Evolutionary conservation across 2,113 vertebrate species (phyloP).

Genomic region (Macrotus californicus): DNA sequence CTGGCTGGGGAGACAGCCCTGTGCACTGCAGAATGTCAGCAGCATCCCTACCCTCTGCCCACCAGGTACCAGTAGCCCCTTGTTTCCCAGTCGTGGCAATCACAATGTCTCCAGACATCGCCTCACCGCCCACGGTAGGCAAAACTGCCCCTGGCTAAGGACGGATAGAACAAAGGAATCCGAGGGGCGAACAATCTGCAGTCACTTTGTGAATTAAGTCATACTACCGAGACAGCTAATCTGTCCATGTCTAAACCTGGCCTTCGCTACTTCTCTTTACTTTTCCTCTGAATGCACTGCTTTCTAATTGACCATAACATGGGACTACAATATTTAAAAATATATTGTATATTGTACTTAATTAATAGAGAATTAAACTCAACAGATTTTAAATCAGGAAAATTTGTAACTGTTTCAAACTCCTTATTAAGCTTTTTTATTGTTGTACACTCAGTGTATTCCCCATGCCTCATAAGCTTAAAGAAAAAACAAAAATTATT

Average conservation of each 20-base stretch:
- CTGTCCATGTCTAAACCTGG: neutral
- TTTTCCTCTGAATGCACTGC: neutral
- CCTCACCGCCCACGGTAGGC: neutral
- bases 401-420: slow-evolving; percentile 1
- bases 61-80: neutral
- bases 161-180: neutral
- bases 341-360: neutral
- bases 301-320: neutral
- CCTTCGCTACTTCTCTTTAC: neutral
- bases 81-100: neutral
- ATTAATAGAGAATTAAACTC: neutral
- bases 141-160: neutral
- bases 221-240: neutral
- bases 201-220: neutral
- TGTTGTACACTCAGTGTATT: neutral
- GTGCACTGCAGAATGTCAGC: neutral
- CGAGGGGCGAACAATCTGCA: neutral
- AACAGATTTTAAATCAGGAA: slow-evolving; percentile 15
- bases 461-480: neutral
- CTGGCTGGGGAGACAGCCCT: neutral
- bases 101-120: neutral
- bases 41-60: neutral
- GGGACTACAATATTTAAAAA: neutral
- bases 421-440: neutral
- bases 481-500: slow-evolving; percentile 35